These are phyloP conservation scores for Rhabdomys dilectus DNA, from an alignment of 2,113 vertebrate genomes.

Conservation along the genomic window DNA sequence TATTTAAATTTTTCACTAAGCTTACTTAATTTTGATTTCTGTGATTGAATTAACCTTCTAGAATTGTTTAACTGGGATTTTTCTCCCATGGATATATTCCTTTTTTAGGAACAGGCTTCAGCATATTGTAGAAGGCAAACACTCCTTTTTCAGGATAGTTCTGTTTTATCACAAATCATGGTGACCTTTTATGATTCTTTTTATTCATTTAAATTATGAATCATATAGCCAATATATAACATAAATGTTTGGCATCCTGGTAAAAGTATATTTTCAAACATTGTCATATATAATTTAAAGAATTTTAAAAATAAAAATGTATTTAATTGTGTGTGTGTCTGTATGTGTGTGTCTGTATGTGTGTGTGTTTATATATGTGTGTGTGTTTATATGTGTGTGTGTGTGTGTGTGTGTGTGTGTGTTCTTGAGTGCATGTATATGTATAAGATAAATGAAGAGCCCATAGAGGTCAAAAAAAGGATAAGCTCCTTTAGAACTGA, in stretches of 20 bases:
- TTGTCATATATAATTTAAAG: neutral
- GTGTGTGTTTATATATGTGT: neutral
- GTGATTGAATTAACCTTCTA: constrained; percentile 20
- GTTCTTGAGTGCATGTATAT: neutral
- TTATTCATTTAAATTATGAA: neutral
- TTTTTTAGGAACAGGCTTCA: neutral
- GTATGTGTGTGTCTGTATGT: neutral
- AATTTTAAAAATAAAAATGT: neutral
- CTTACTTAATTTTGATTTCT: constrained; percentile 23
- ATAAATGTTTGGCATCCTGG: neutral
- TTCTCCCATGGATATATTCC: neutral
- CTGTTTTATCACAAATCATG: neutral
- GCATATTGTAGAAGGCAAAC: neutral
- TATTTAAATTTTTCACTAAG: neutral
- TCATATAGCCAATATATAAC: neutral
- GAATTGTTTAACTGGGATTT: neutral
- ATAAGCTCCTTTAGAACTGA: too few relatives aligned
- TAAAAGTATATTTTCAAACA: constrained; percentile 2
- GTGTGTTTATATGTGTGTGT: neutral
- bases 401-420: neutral
- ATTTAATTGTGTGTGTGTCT: neutral
- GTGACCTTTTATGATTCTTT: neutral
- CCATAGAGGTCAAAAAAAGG: neutral
- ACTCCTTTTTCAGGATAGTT: neutral
- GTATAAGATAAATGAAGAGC: neutral